phyloP scores from a whole-genome alignment of 2,888 invertebrate species.

The Hirtodrosophila cameraria region DNA sequence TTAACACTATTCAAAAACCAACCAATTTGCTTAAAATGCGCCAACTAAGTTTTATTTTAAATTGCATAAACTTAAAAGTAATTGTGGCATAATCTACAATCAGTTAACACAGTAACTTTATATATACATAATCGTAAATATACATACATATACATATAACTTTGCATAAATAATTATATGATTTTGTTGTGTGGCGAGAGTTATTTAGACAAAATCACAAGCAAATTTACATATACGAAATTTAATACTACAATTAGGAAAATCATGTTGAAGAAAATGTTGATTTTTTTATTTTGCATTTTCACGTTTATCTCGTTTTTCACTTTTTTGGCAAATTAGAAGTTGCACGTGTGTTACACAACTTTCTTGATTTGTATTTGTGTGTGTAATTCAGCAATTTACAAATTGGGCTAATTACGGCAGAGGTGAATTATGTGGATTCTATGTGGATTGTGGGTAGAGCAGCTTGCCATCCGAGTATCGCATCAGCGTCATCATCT shows the following conservation, averaged over 20 bases:
- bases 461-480: conserved; percentile 76
- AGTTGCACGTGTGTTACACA: conserved; percentile 14
- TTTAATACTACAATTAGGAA: conserved; percentile 65
- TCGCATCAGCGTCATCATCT: conserved; percentile 83
- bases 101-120: conserved; percentile 37
- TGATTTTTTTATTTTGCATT: no score
- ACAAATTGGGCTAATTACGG: conserved; percentile 64
- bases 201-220: conserved; percentile 55
- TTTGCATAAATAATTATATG: not conserved
- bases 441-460: conserved; percentile 25
- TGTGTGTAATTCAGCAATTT: conserved; percentile 30
- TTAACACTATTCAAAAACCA: no score
- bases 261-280: conserved; percentile 35
- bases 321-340: conserved; percentile 58
- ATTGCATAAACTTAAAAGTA: conserved; percentile 50
- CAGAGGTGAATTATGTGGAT: no score
- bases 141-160: not conserved
- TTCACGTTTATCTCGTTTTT: conserved; percentile 9
- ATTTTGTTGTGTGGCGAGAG: conserved; percentile 7
- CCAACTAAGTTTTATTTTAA: conserved; percentile 38
- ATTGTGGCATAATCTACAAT: conserved; percentile 20
- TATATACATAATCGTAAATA: conserved; percentile 7
- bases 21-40: conserved; percentile 8
- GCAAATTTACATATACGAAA: conserved; percentile 54
- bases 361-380: conserved; percentile 15